Evolutionary conservation across 1,140 invertebrate species (phyloP).

Genomic region (Zaprionus inermis): DNA sequence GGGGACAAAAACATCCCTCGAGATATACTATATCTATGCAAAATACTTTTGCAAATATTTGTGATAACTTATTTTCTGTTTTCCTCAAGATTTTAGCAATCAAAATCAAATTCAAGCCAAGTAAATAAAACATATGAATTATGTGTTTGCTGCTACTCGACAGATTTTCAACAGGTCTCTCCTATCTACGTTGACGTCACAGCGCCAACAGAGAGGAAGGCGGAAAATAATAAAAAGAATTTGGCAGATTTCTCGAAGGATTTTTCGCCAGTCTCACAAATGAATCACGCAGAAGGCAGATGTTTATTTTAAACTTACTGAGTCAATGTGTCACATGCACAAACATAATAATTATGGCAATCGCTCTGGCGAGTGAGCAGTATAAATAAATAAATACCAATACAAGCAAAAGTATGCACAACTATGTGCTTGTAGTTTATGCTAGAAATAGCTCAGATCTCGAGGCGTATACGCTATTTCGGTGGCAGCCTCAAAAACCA

Average conservation of each 20-base stretch:
- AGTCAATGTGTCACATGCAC: slow-evolving; percentile 73
- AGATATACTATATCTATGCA: background rate
- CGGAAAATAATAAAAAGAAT: slow-evolving; percentile 9
- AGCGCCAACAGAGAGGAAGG: slow-evolving; percentile 27
- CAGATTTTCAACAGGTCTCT: slow-evolving; percentile 28
- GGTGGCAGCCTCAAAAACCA: slow-evolving; percentile 10
- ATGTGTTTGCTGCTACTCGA: slow-evolving; percentile 55
- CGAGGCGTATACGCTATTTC: slow-evolving; percentile 22
- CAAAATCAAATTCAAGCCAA: slow-evolving; percentile 61
- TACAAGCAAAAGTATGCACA: background rate
- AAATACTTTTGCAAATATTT: slow-evolving; percentile 45
- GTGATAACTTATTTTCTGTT: slow-evolving; percentile 17
- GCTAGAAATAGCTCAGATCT: slow-evolving; percentile 11
- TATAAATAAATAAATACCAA: slow-evolving; percentile 62
- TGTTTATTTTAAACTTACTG: slow-evolving; percentile 41
- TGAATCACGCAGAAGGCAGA: slow-evolving; percentile 53
- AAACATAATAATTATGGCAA: slow-evolving; percentile 44
- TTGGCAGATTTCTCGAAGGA: slow-evolving; percentile 30
- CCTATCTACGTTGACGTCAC: slow-evolving; percentile 36
- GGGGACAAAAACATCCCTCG: background rate
- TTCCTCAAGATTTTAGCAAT: slow-evolving; percentile 28
- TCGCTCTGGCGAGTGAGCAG: slow-evolving; percentile 25
- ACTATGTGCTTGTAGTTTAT: background rate
- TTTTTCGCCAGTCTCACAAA: slow-evolving; percentile 21
- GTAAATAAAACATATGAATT: slow-evolving; percentile 81